These are phyloP conservation scores for Galaxea fascicularis DNA, from an alignment of 92 coral and sea anemone genomes.

Conservation along the genomic window DNA sequence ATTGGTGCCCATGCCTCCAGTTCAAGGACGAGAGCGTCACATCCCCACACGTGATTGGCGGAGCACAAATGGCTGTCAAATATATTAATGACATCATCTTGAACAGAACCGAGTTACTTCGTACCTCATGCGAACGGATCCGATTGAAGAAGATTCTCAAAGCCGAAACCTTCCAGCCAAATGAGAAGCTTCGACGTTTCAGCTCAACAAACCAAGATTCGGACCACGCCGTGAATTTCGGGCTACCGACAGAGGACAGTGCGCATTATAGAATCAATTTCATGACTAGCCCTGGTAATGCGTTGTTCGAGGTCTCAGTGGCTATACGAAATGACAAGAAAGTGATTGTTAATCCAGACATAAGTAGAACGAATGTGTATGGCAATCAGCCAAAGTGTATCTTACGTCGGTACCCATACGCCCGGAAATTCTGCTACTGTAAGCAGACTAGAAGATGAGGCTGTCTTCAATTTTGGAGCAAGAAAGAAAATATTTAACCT, in stretches of 20 bases:
- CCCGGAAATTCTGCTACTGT: slow-evolving; percentile 83
- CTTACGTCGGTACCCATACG: slow-evolving; percentile 69
- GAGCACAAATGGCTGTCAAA: slow-evolving; percentile 73
- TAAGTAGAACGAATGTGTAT: slow-evolving; percentile 88
- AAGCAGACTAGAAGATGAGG: slow-evolving; percentile 5
- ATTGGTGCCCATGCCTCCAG: slow-evolving; percentile 96
- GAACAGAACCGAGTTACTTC: slow-evolving; percentile 51
- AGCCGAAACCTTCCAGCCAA: slow-evolving; percentile 71
- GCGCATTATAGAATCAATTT: slow-evolving; percentile 76
- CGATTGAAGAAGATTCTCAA: slow-evolving; percentile 57
- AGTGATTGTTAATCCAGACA: slow-evolving; percentile 75
- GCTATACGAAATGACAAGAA: slow-evolving; percentile 16
- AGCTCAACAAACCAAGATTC: slow-evolving; percentile 79
- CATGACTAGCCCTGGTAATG: slow-evolving; percentile 79
- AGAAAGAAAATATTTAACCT: neutral
- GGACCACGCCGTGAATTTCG: slow-evolving; percentile 70
- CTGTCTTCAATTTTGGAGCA: neutral
- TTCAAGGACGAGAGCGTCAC: slow-evolving; percentile 63
- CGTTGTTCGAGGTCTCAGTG: slow-evolving; percentile 85
- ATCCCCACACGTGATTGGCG: slow-evolving; percentile 31
- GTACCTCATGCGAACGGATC: slow-evolving; percentile 57
- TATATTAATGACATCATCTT: slow-evolving; percentile 58
- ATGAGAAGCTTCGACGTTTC: slow-evolving; percentile 74
- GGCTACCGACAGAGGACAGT: slow-evolving; percentile 69
- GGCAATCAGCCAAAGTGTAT: slow-evolving; percentile 88